Percentiles rank a stretch among this genome's conserved stretches.
Evolutionary conservation across 2,797 vertebrate genomes (phyloP).

Genomic region (Thaleichthys pacificus): DNA sequence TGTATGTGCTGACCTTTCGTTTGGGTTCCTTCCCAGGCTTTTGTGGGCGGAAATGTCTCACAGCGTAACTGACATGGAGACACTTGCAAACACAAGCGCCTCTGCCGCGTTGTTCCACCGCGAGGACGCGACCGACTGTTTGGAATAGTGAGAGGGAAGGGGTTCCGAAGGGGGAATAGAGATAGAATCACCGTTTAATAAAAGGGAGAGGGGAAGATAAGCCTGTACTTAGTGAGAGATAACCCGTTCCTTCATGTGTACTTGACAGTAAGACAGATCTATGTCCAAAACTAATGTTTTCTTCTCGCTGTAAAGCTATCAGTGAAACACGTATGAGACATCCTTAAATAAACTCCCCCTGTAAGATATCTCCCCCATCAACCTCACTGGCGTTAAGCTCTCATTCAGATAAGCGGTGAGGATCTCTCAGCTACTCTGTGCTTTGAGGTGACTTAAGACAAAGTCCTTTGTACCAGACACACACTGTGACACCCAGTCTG

Average conservation of each 20-base stretch:
- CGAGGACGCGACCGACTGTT: neutral
- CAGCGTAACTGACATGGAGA: slow-evolving; percentile 8
- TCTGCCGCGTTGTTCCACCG: neutral
- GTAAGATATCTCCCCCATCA: neutral
- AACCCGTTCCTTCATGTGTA: too few relatives aligned
- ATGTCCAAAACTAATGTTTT: neutral
- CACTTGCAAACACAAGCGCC: neutral
- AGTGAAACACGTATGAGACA: neutral
- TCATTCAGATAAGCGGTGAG: neutral
- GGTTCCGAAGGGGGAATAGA: neutral
- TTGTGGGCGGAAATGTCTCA: slow-evolving; percentile 4
- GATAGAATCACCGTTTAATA: neutral
- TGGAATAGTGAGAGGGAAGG: neutral
- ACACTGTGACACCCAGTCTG: slow-evolving; percentile 19
- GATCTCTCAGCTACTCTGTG: neutral
- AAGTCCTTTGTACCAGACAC: slow-evolving; percentile 9
- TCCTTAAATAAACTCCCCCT: neutral
- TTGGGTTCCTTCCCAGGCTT: slow-evolving; percentile 5
- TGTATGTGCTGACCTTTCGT: slow-evolving; percentile 9
- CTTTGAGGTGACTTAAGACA: too few relatives aligned
- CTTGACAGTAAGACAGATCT: too few relatives aligned
- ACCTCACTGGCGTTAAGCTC: neutral
- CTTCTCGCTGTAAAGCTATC: neutral
- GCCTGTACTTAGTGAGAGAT: too few relatives aligned
- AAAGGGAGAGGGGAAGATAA: neutral